phyloP scores from a whole-genome alignment of 2,113 vertebrate genomes.

The Hypomesus transpacificus region DNA sequence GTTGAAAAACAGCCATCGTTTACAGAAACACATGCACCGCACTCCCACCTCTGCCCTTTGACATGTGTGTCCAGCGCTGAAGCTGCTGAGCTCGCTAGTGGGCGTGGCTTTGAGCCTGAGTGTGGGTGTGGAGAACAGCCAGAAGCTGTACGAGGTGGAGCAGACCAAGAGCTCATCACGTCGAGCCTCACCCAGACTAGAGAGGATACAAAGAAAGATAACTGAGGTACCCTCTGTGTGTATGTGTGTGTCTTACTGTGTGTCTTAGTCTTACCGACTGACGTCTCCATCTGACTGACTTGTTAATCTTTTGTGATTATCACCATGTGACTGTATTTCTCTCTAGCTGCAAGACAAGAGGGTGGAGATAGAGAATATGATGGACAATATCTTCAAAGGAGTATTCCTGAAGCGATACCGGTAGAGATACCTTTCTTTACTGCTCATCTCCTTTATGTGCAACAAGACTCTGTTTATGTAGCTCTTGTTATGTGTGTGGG shows the following conservation, averaged over 20 bases:
- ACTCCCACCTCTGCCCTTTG: not conserved
- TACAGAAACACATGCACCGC: not conserved
- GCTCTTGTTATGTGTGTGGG: not conserved
- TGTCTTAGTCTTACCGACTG: not conserved
- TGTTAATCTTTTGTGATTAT: not conserved
- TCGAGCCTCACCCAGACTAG: constrained; percentile 67
- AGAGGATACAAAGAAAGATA: constrained; percentile 77
- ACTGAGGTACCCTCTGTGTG: constrained; percentile 70
- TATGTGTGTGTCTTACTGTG: no score
- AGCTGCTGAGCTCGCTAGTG: constrained; percentile 80
- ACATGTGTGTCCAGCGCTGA: constrained; percentile 72
- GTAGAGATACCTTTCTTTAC: constrained; percentile 56
- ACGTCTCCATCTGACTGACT: not conserved
- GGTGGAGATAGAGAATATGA: constrained; percentile 81
- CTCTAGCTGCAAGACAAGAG: constrained; percentile 78
- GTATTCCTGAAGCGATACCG: constrained; percentile 85
- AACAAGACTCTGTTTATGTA: not conserved
- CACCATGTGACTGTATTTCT: not conserved
- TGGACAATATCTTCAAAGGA: constrained; percentile 85
- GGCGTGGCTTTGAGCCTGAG: constrained; percentile 75
- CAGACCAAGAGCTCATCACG: constrained; percentile 66
- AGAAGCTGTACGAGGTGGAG: constrained; percentile 78
- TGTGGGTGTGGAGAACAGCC: constrained; percentile 74
- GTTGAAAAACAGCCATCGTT: not conserved
- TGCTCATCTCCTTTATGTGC: not conserved